Evolutionary conservation across 2,888 invertebrate species (phyloP).

Genomic region (Blastobasis adustella): DNA sequence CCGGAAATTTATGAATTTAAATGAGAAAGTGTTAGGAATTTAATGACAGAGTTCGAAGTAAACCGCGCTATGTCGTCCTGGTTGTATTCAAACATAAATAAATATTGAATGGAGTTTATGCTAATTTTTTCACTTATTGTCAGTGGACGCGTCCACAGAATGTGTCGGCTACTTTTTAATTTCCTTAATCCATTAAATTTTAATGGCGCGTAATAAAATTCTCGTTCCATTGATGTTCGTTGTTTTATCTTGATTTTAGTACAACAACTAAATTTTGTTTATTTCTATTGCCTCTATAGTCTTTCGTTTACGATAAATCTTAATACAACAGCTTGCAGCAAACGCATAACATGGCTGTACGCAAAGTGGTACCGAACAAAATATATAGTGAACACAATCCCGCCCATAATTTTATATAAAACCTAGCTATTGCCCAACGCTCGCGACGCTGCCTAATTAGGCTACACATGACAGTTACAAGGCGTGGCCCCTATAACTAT

Average conservation of each 20-base stretch:
- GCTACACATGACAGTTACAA: slow-evolving; percentile 69
- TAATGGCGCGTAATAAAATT: slow-evolving; percentile 8
- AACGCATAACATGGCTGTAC: no score
- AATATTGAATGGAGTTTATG: slow-evolving; percentile 41
- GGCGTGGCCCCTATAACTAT: slow-evolving; percentile 61
- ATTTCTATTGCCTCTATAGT: no score
- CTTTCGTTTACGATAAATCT: no score
- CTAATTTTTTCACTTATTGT: slow-evolving; percentile 36
- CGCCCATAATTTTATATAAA: not conserved
- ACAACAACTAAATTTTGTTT: no score
- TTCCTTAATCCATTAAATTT: slow-evolving; percentile 21
- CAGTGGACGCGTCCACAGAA: slow-evolving; percentile 36
- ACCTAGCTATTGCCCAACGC: slow-evolving; percentile 29
- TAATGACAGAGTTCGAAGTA: slow-evolving; percentile 61
- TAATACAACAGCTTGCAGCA: no score
- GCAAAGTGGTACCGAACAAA: no score
- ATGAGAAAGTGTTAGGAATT: slow-evolving; percentile 73
- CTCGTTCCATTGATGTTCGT: no score
- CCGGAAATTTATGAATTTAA: slow-evolving; percentile 75
- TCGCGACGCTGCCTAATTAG: slow-evolving; percentile 59
- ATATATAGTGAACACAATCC: no score
- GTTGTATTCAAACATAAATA: slow-evolving; percentile 41
- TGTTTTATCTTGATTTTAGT: no score
- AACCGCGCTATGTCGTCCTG: slow-evolving; percentile 43
- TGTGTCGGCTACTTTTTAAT: slow-evolving; percentile 30